Percentiles rank a stretch among this genome's conserved stretches.
Conservation (phyloP, 2,797 vertebrate genomes). For the Alosa sapidissima region DNA sequence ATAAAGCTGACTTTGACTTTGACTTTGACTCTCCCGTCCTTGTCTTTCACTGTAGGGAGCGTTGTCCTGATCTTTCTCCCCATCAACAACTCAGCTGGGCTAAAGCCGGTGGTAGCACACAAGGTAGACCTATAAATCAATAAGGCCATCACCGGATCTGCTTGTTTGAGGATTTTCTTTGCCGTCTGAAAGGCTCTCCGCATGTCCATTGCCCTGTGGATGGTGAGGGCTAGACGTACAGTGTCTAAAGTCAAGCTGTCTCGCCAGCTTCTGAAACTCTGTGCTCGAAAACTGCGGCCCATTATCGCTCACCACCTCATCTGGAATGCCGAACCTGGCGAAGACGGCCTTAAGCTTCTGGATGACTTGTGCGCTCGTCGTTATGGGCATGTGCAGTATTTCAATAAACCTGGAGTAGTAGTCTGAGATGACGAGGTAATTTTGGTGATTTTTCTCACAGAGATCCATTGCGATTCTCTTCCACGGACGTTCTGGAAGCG, state of each 20-base stretch:
- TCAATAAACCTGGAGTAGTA: constrained; percentile 35
- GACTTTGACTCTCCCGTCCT: too few relatives aligned
- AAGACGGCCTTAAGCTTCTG: background rate
- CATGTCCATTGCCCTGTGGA: too few relatives aligned
- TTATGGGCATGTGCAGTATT: constrained; percentile 26
- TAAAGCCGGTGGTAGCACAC: constrained; percentile 1
- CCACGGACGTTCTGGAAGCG: too few relatives aligned
- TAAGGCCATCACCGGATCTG: too few relatives aligned
- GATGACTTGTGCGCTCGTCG: background rate
- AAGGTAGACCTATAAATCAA: too few relatives aligned
- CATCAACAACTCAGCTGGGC: constrained; percentile 37
- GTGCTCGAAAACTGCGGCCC: background rate
- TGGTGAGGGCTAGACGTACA: background rate
- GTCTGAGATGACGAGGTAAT: constrained; percentile 34
- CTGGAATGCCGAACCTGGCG: background rate
- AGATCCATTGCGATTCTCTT: too few relatives aligned
- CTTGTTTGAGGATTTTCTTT: too few relatives aligned
- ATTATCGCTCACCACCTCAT: background rate
- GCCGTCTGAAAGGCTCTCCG: too few relatives aligned
- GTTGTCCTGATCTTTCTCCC: too few relatives aligned
- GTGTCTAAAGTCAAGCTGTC: constrained; percentile 1
- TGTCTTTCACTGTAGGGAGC: too few relatives aligned
- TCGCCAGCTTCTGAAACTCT: background rate
- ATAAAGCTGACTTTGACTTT: too few relatives aligned
- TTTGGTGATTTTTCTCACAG: constrained; percentile 18